Evolutionary conservation across 2,797 vertebrate genomes (phyloP).

Genomic region (Fistularia tabacaria): DNA sequence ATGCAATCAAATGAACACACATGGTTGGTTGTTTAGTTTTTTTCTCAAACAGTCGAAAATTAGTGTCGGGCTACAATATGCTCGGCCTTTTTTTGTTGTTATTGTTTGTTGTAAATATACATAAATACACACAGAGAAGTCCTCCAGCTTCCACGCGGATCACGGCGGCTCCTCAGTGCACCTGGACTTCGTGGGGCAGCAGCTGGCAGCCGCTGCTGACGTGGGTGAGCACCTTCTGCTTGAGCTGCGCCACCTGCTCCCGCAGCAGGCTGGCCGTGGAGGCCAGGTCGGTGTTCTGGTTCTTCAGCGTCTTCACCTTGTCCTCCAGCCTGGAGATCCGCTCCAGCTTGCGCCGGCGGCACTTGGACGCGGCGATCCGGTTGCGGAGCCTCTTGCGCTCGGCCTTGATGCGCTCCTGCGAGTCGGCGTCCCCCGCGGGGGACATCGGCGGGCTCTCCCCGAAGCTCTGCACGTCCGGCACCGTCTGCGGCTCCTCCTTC

Average conservation of each 20-base stretch:
- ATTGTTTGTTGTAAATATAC: neutral
- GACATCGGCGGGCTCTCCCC: conserved; percentile 91
- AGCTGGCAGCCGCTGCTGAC: conserved; percentile 95
- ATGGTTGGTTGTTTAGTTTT: too few species aligned
- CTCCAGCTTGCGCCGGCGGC: conserved; percentile 92
- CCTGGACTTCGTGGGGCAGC: conserved; percentile 89
- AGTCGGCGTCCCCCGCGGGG: conserved; percentile 88
- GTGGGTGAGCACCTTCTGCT: conserved; percentile 93
- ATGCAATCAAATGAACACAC: too few species aligned
- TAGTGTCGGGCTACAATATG: too few species aligned
- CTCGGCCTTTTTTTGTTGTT: too few species aligned
- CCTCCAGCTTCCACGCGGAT: conserved; percentile 54
- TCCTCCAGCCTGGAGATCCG: conserved; percentile 93
- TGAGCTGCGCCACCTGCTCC: conserved; percentile 93
- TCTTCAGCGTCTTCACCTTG: conserved; percentile 92
- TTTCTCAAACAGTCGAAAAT: too few species aligned
- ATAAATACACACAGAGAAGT: conserved; percentile 23
- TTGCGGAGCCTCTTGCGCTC: conserved; percentile 93
- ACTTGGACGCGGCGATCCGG: conserved; percentile 94
- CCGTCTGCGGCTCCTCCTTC: conserved; percentile 95
- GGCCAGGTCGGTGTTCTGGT: conserved; percentile 90
- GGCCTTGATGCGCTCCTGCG: conserved; percentile 90
- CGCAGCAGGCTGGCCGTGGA: conserved; percentile 88
- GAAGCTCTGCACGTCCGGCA: conserved; percentile 89
- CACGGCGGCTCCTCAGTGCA: conserved; percentile 71